Base-by-base conservation (phyloP, 2,797 vertebrate genomes). In the Naso thynnoides region DNA sequence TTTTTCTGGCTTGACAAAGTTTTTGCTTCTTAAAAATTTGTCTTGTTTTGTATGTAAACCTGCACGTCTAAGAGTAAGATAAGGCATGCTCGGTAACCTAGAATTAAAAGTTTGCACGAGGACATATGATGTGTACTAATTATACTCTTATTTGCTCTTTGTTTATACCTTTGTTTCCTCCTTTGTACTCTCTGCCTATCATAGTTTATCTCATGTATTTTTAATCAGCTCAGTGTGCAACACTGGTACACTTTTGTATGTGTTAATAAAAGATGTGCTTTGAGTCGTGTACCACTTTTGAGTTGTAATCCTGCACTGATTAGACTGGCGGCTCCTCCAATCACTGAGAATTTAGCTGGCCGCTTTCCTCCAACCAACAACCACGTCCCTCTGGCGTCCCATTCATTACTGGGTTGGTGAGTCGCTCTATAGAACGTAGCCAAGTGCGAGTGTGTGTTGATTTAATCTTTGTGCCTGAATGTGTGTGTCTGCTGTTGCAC, bases 341-440 rank as follows among this genome's bases (percentile, higher is more conserved):
- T 75, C 62, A 36, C 55, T 48, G 57, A 8, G 1, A 61, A 54
- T 47, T 77, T 48, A 42, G 19, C 31, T 69, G 56, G 56, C 48
- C 49, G 38, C 31, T 24, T 7, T 23, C 47, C 16, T 6, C 27
- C 31, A 7, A 6, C 41, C 10, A 64, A 61, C 60, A 50, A 67
- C 44, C 26, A 4, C 26, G 29, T 78, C 73, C 55, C 67, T 79
- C 66, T 66, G 48, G 74, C 7, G 7, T 74, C 59, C 72, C 69
- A 71, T 83, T 89, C 79, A 84, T 86, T 83, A 71, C 62, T 64
- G 44, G 24, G 68, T 52, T 81, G 62, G 57, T 64, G 70, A 83
- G 69, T 58, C 66, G 71, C 73, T 81, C 70, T 59, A 53, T 54
- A 82, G 48, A 79, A 76, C 69, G 6, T 27, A 60, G 61, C 84